These are phyloP conservation scores for Eretmocerus hayati DNA, from an alignment of 2,888 invertebrate species.

Conservation along the genomic window DNA sequence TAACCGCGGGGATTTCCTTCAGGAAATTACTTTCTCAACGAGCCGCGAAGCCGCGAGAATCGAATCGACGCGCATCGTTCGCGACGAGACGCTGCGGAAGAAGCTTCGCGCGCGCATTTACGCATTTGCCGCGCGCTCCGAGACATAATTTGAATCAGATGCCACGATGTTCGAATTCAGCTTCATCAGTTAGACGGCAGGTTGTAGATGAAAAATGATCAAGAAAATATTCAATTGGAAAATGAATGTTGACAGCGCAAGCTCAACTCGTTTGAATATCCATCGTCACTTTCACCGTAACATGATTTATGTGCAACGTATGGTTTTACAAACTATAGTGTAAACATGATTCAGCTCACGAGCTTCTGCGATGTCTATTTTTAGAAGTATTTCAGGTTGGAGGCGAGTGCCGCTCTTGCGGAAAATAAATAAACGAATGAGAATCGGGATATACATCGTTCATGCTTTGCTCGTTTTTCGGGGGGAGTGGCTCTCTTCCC, in stretches of 20 bases:
- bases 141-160: neutral
- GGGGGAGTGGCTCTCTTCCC: neutral
- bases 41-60: constrained; percentile 25
- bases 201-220: neutral
- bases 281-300: constrained; percentile 9
- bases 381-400: neutral
- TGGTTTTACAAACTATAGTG: no score
- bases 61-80: no score
- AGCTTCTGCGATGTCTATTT: constrained; percentile 1
- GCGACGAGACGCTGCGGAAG: no score
- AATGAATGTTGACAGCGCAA: neutral
- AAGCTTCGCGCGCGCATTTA: neutral
- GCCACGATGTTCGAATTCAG: neutral
- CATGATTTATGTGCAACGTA: no score
- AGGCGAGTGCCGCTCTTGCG: no score
- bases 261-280: neutral
- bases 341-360: no score
- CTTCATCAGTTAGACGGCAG: neutral
- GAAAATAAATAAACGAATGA: neutral
- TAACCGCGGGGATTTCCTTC: constrained; percentile 40
- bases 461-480: neutral
- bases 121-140: neutral
- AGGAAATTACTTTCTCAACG: constrained; percentile 41
- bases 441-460: neutral
- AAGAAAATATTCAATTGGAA: neutral